Conservation (phyloP, 2,888 invertebrate genomes). For the Ornithoptera alexandrae region DNA sequence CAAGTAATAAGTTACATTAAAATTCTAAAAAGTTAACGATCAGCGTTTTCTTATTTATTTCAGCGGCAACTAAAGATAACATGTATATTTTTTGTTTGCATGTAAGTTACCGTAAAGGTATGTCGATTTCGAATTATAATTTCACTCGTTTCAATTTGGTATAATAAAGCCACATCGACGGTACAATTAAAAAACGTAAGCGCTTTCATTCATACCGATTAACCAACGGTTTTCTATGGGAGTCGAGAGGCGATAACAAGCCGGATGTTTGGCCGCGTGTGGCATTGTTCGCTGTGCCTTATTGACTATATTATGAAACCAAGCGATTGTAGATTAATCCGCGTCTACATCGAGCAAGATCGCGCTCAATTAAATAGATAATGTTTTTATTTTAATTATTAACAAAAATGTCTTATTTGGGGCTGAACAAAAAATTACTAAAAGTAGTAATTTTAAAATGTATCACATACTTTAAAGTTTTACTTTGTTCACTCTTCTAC, state of each 20-base stretch:
- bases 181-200: constrained; percentile 41
- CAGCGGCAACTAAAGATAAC: background rate
- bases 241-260: constrained; percentile 57
- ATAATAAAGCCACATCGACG: constrained; percentile 13
- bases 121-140: constrained; percentile 10
- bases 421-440: no score
- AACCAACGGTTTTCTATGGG: constrained; percentile 38
- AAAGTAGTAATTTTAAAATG: no score
- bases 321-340: constrained; percentile 14
- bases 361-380: background rate
- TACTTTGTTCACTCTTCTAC: no score
- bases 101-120: background rate
- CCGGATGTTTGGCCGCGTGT: constrained; percentile 72
- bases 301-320: constrained; percentile 35
- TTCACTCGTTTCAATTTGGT: constrained; percentile 15
- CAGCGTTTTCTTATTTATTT: background rate
- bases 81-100: background rate
- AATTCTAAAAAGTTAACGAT: no score
- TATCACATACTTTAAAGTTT: no score
- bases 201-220: constrained; percentile 56
- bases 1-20: no score
- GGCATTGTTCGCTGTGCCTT: constrained; percentile 58
- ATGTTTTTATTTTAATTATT: background rate
- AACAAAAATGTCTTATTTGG: no score
- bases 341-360: constrained; percentile 7